Evolutionary conservation across 2,113 vertebrate genomes (phyloP), one percentile per base, ranked within the genome.

Genomic region (Cercocebus atys): DNA sequence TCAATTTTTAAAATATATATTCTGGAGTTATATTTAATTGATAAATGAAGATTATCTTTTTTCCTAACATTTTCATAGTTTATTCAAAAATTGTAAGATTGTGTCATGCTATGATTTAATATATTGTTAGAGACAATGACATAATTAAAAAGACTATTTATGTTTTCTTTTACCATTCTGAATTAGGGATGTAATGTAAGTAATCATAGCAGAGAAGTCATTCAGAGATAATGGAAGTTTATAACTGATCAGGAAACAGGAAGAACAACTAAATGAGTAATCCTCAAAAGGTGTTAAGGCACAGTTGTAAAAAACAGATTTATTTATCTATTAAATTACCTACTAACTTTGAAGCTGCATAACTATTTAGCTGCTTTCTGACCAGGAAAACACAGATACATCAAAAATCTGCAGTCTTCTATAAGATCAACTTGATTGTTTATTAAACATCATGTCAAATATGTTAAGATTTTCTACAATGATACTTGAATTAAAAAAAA

Each of bases 321-420:
- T 38, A 84, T 90, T 64, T 55, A 30, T 43, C 9, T 84, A 85
- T 8, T 68, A 61, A 91, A 73, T 93, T 52, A 22, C 27, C 50
- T 95, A 40, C 13, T 92, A 32, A 10, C 95, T 94, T 91, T 70
- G 50, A 98, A 61, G 17, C 35, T 96, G 59, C 88, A 38, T 93
- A 94, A 94, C 3, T 35, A 2, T 40, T 97, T 95, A 97, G 27
- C 68, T 87, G 0, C 61, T 10, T 30, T 96, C 80, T 95, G 70
- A 92, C 30, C 75, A 78, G 22, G n/a, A 94, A 98, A 94, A 55
- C 32, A 8, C 35, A 95, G 96, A 96, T 79, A 90, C 86, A 72
- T 4, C 18, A 43, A 43, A 88, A 91, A 64, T 85, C n/a, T 66
- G 14, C 14, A 25, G 6, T 81, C 64, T 57, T 35, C n/a, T 59